Conservation (phyloP, 1,140 invertebrate genomes). For the Spodoptera frugiperda region DNA sequence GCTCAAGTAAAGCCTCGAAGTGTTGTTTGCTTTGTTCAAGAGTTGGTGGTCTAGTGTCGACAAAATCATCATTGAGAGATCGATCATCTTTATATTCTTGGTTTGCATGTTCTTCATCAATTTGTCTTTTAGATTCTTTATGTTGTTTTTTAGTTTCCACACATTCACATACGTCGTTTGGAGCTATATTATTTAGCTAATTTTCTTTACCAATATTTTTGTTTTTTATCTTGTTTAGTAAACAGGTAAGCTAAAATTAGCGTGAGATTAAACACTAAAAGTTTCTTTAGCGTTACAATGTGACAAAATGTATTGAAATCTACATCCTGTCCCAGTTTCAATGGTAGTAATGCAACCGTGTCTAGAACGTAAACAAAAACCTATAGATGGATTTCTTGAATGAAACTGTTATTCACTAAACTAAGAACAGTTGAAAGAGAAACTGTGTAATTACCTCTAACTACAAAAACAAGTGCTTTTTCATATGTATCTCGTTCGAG, state of each 20-base stretch:
- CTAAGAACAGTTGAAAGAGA: not conserved
- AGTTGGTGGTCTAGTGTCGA: constrained; percentile 9
- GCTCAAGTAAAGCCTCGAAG: not conserved
- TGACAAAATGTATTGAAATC: constrained; percentile 11
- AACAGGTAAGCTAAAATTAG: constrained; percentile 1
- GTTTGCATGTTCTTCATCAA: constrained; percentile 30
- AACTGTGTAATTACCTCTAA: not conserved
- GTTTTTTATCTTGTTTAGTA: not conserved
- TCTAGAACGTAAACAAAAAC: constrained; percentile 1
- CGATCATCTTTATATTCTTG: constrained; percentile 31
- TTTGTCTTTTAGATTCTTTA: constrained; percentile 22
- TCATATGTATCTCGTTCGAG: too few species aligned
- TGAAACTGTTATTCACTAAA: not conserved
- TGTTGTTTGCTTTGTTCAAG: constrained; percentile 17
- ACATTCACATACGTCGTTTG: constrained; percentile 21
- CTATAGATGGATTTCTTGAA: not conserved
- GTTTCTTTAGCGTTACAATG: constrained; percentile 12
- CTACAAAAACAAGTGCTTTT: too few species aligned
- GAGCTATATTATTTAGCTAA: constrained; percentile 20
- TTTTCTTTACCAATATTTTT: not conserved
- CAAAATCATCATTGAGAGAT: constrained; percentile 16
- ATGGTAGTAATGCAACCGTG: not conserved
- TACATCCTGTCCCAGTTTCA: constrained; percentile 9
- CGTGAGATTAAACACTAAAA: not conserved
- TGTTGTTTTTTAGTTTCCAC: constrained; percentile 4